Evolutionary conservation across 1,140 invertebrate species (phyloP).

Genomic region (Polypedilum vanderplanki): DNA sequence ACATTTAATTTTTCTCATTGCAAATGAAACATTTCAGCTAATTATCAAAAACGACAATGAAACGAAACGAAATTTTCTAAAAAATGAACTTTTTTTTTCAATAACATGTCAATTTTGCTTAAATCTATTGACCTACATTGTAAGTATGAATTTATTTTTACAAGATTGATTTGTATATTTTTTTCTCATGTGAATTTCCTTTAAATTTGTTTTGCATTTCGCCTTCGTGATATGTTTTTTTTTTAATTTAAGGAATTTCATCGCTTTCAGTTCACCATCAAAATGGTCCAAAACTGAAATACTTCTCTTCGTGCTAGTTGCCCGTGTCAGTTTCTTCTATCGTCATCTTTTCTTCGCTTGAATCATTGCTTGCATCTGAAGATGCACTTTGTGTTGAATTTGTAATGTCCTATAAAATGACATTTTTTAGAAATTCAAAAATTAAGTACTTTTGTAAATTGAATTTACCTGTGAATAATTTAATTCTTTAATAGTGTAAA

Average conservation of each 20-base stretch:
- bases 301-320: conserved; percentile 32
- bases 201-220: no score
- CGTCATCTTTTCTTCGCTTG: conserved; percentile 61
- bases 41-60: not conserved
- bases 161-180: no score
- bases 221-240: no score
- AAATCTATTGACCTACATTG: no score
- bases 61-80: not conserved
- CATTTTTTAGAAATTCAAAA: conserved; percentile 31
- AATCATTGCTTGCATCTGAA: conserved; percentile 50
- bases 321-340: conserved; percentile 47
- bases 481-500: conserved; percentile 43
- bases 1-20: not conserved
- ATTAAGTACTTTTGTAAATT: conserved; percentile 30
- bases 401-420: conserved; percentile 49
- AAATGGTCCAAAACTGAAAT: conserved; percentile 21
- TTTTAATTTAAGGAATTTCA: no score
- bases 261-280: not conserved
- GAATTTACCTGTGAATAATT: conserved; percentile 41
- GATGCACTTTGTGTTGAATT: conserved; percentile 55
- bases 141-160: no score
- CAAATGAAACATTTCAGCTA: conserved; percentile 1
- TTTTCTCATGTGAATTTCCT: no score
- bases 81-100: not conserved
- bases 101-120: not conserved